Evolutionary conservation across 2,113 vertebrate species (phyloP).

Genomic region (pig (Sus scrofa)): T2T-Sscrofa CM000823.6:60016501-60017000

Average conservation of each 20-base stretch:
- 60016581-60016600: not conserved
- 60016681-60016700: not conserved
- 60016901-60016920: not conserved
- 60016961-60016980: not conserved
- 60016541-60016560: not conserved
- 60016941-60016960: not conserved
- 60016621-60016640: not conserved
- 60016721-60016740: not conserved
- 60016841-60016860: not conserved
- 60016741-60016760: accelerated
- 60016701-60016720: not conserved
- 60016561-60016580: not conserved
- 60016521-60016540: not conserved
- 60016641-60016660: not conserved
- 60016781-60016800: accelerated
- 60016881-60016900: not conserved
- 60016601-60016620: not conserved
- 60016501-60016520: not conserved
- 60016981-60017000: not conserved
- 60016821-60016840: not conserved
- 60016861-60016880: not conserved
- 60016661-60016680: not conserved
- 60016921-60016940: not conserved
- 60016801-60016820: not conserved
- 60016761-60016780: not conserved